phyloP scores from a whole-genome alignment of 2,113 vertebrate genomes.

The Hydrolagus affinis region DNA sequence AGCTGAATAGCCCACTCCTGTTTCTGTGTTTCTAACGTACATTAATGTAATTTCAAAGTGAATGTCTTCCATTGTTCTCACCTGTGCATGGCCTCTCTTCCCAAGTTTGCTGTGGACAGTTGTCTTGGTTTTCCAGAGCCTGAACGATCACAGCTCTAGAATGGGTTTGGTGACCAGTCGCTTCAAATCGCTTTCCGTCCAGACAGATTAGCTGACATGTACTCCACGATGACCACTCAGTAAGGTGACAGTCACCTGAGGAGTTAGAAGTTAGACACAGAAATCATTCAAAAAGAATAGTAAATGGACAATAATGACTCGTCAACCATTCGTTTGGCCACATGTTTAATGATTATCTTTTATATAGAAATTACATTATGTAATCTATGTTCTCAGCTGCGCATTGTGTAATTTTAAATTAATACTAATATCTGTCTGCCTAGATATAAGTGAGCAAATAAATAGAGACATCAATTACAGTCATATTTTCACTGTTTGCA shows the following conservation, averaged over 20 bases:
- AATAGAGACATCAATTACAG: not conserved
- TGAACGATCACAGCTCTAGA: conserved; percentile 76
- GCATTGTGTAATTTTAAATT: not conserved
- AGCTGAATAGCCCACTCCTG: too few relatives aligned
- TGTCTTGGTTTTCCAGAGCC: conserved; percentile 70
- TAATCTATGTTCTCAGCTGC: not conserved
- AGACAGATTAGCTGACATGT: conserved; percentile 86
- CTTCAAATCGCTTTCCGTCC: conserved; percentile 83
- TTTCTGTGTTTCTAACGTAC: too few relatives aligned
- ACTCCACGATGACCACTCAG: conserved; percentile 92
- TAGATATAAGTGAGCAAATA: not conserved
- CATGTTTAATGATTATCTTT: not conserved
- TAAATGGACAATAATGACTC: not conserved
- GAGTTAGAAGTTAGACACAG: not conserved
- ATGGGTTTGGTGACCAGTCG: conserved; percentile 69
- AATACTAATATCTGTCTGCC: not conserved
- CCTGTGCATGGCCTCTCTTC: conserved; percentile 83
- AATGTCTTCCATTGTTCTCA: conserved; percentile 41
- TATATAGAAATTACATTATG: not conserved
- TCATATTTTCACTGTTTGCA: not conserved
- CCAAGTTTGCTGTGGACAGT: conserved; percentile 73
- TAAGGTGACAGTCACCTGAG: conserved; percentile 87
- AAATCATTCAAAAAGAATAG: not conserved
- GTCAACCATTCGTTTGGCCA: not conserved
- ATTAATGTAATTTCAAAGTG: not conserved